Base-by-base conservation (phyloP, 1,140 invertebrate genomes). In the Drosophila funebris region DNA sequence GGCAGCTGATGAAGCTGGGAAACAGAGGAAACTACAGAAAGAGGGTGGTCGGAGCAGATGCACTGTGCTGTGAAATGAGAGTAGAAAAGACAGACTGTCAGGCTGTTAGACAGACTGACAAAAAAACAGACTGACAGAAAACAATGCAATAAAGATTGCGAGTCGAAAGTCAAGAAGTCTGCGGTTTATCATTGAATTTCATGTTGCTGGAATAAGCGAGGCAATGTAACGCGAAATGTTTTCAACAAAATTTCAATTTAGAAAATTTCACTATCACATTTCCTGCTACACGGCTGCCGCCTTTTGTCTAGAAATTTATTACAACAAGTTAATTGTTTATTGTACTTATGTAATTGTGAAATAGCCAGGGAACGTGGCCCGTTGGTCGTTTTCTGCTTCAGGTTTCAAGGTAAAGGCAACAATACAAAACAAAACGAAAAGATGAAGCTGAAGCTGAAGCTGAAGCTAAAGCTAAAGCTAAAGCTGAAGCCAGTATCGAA, bases 11-110 rank as follows among this genome's bases (percentile, higher is more conserved):
- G 85, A 84, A 67, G 50, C 56, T 18, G 64, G 22, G 29, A 52
- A 69, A 57, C 63, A 43, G 58, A 60, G 13, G 39, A 36, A 18
- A 24, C 22, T 36, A 11, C 22, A 22, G 20, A 3, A 6, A 9
- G 24, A 39, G 36, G 27, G 24, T 58, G 36, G 18, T 3, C n/a
- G 24, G 54, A 33, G 24, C 13, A 27, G 29, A 63, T 58, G 72
- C 78, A 73, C 58, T 79, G 57, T 73, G 39, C 80, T 79, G 73
- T 84, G 64, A 84, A 84, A 85, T 76, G 73, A 80, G 80, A 85
- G 68, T 85, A 73, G 24, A 84, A 48, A 63, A 71, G 48, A 52
- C 31, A 48, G 31, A 52, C 29, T 18, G 44, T 22, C 46, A 5
- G 14, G 44, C 11, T 3, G n/a, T 8, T 5, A n/a, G 31, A 60